Conservation (phyloP, 2,797 vertebrate species). For the Xenops minutus region DNA sequence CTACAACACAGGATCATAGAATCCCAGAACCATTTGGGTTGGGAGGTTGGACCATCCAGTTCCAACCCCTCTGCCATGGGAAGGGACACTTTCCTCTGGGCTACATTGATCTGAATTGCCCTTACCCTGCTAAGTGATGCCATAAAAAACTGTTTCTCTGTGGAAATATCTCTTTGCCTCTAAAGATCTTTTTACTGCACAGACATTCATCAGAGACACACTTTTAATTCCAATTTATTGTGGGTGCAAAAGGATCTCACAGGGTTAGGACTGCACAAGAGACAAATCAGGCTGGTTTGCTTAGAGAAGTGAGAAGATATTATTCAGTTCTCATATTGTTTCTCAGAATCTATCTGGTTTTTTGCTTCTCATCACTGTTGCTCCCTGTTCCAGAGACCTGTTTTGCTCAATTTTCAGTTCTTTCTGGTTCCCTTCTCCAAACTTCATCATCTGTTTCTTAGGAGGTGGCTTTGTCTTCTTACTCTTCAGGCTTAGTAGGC, state of each 20-base stretch:
- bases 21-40: neutral
- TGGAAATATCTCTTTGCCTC: neutral
- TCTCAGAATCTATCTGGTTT: neutral
- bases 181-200: neutral
- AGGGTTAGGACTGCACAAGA: neutral
- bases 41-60: neutral
- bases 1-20: neutral
- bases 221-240: neutral
- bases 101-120: neutral
- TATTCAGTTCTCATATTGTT: neutral
- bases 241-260: neutral
- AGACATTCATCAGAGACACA: accelerated
- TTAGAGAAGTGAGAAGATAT: neutral
- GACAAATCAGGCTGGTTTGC: neutral
- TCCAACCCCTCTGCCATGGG: neutral
- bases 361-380: neutral
- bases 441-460: neutral
- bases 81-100: neutral
- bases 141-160: neutral
- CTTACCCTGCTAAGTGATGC: neutral
- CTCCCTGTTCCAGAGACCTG: neutral
- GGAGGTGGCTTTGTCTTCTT: neutral
- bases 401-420: neutral
- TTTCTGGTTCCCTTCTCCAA: neutral
- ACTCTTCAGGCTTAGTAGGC: neutral